These are phyloP conservation scores for Ectemnius lituratus DNA, from an alignment of 2,888 invertebrate genomes.

Conservation along the genomic window DNA sequence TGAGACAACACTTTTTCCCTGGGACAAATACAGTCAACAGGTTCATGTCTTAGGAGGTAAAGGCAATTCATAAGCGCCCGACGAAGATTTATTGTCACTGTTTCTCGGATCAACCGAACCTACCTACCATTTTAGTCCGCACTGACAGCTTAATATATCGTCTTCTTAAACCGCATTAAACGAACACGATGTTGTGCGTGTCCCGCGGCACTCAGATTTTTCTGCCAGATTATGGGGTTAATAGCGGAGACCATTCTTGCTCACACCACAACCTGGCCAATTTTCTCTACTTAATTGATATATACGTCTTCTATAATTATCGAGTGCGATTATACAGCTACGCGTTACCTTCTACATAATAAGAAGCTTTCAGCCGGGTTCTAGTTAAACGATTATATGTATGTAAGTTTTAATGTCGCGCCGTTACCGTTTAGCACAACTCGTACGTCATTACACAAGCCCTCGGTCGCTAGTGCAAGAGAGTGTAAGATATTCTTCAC, in stretches of 20 bases:
- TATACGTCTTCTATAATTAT: too few species aligned
- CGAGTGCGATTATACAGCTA: too few species aligned
- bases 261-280: too few species aligned
- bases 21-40: conserved; percentile 12
- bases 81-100: conserved; percentile 6
- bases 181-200: neutral
- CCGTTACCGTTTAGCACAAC: too few species aligned
- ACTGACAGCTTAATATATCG: conserved; percentile 13
- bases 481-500: too few species aligned
- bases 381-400: too few species aligned
- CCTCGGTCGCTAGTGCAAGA: too few species aligned
- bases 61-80: conserved; percentile 7
- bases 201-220: neutral
- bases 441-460: too few species aligned
- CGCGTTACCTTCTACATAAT: too few species aligned
- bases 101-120: neutral
- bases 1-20: neutral
- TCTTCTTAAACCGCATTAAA: neutral
- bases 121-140: neutral
- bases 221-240: neutral
- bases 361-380: too few species aligned
- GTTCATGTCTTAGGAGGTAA: neutral
- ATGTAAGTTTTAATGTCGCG: too few species aligned
- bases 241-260: neutral
- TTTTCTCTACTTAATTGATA: too few species aligned